These are phyloP conservation scores for Mastomys coucha DNA, from an alignment of 2,113 vertebrate species.

Conservation along the genomic window DNA sequence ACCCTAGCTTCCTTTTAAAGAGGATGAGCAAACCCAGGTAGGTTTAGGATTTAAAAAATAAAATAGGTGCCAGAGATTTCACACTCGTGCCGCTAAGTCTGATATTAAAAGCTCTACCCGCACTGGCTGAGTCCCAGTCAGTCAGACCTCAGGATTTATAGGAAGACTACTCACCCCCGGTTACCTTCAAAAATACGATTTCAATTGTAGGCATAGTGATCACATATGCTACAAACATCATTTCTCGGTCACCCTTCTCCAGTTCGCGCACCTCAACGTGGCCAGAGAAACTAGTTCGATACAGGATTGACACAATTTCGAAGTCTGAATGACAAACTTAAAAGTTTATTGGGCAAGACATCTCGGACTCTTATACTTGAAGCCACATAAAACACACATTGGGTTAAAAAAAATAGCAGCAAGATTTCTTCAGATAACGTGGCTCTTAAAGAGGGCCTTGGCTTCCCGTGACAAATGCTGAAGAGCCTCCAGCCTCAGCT, in stretches of 20 bases:
- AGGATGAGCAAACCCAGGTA: conserved; percentile 62
- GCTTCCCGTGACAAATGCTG: conserved; percentile 49
- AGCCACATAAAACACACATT: conserved; percentile 6
- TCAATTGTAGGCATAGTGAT: background rate
- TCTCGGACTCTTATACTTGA: conserved; percentile 13
- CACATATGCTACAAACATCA: background rate
- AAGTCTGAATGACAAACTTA: background rate
- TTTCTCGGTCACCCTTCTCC: background rate
- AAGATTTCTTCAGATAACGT: conserved; percentile 13
- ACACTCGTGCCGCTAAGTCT: background rate
- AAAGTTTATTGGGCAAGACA: conserved; percentile 36
- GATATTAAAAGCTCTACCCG: background rate
- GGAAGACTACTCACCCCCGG: background rate
- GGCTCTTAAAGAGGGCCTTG: conserved; percentile 12
- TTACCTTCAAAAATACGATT: background rate
- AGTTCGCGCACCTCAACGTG: background rate
- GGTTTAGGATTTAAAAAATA: conserved; percentile 25
- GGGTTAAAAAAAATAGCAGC: conserved; percentile 1
- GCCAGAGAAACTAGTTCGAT: background rate
- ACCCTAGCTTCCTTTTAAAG: conserved; percentile 16
- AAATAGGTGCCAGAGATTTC: conserved; percentile 26
- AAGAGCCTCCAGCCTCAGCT: background rate
- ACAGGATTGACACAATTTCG: background rate
- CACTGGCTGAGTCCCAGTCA: background rate
- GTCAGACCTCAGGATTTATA: background rate